Percentiles rank a stretch among this genome's conserved stretches.
Evolutionary conservation across 2,113 vertebrate genomes (phyloP).

Genomic region (Crotophaga sulcirostris): DNA sequence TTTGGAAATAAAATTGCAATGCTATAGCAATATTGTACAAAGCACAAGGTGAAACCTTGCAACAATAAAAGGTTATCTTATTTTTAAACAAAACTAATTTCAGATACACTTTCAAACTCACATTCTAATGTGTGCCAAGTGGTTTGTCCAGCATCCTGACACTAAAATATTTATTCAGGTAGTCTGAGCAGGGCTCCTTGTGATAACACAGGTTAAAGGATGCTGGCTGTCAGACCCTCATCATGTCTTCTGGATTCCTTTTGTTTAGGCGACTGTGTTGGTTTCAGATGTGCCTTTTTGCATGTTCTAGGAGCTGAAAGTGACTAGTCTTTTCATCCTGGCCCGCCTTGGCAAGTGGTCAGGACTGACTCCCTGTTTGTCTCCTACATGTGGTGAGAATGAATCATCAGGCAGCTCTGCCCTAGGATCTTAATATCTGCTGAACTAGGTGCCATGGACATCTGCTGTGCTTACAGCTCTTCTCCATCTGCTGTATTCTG

Average conservation of each 20-base stretch:
- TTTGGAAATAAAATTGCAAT: background rate
- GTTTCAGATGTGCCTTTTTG: background rate
- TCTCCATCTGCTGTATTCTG: background rate
- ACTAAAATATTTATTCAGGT: background rate
- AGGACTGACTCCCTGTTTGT: background rate
- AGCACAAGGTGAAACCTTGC: background rate
- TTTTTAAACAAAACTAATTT: background rate
- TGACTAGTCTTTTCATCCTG: background rate
- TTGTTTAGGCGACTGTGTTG: background rate
- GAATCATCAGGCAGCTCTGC: background rate
- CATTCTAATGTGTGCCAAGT: background rate
- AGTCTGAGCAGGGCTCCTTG: background rate
- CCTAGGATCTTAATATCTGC: background rate
- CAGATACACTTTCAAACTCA: background rate
- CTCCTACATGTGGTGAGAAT: background rate
- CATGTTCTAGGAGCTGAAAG: background rate
- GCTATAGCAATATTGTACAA: background rate
- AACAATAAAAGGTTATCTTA: background rate
- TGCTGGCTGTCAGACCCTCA: background rate
- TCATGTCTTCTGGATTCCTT: background rate
- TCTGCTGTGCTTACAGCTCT: background rate
- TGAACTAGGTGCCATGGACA: background rate
- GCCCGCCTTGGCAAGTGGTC: background rate
- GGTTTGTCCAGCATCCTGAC: background rate
- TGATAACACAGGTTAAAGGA: background rate